phyloP scores from a whole-genome alignment of 2,797 vertebrate species.

The Crocodylus rhombifer region DNA sequence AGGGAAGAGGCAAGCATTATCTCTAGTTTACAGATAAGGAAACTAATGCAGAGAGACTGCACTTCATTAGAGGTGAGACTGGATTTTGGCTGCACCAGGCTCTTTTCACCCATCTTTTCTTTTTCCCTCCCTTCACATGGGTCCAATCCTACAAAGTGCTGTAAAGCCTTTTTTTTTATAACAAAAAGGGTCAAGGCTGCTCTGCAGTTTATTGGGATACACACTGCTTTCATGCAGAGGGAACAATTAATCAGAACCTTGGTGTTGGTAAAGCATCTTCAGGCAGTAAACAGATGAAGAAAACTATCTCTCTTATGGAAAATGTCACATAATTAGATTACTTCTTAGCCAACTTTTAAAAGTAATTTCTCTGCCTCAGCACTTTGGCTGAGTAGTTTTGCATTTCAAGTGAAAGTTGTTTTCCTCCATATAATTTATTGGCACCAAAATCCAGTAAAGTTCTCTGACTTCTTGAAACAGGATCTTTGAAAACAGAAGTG shows the following conservation, averaged over 20 bases:
- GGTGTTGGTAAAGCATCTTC: neutral
- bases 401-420: conserved; percentile 24
- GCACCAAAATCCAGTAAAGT: neutral
- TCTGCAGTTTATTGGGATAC: neutral
- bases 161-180: neutral
- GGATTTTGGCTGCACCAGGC: neutral
- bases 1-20: neutral
- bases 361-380: conserved; percentile 12
- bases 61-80: neutral
- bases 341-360: neutral
- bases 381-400: conserved; percentile 11
- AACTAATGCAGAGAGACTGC: neutral
- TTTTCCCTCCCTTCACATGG: neutral
- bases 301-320: neutral
- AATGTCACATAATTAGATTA: neutral
- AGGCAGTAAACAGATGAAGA: neutral
- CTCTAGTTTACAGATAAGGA: neutral
- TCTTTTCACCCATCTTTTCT: neutral
- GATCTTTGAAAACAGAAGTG: neutral
- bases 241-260: neutral
- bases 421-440: neutral
- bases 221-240: neutral
- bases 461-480: neutral
- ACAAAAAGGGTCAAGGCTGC: neutral
- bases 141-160: neutral